Conservation (phyloP, 2,797 vertebrate genomes). For the Acipenser ruthenus region DNA sequence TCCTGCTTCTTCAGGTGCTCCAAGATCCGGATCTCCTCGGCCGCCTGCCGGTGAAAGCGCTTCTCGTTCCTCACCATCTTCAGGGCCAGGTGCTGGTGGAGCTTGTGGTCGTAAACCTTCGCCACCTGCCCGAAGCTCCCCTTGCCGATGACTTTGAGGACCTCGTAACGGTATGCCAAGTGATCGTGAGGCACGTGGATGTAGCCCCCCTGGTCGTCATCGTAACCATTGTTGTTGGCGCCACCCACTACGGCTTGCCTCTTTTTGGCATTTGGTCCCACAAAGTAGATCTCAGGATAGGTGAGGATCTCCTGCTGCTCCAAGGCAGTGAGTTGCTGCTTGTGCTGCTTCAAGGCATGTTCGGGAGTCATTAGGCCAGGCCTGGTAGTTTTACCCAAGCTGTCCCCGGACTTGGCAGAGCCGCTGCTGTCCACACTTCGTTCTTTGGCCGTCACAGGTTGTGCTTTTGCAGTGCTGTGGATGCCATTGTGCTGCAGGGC, state of each 20-base stretch:
- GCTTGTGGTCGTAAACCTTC: constrained; percentile 93
- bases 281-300: constrained; percentile 84
- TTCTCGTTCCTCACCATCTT: constrained; percentile 98
- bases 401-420: constrained; percentile 39
- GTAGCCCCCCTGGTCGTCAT: constrained; percentile 91
- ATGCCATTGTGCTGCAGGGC: constrained; percentile 59
- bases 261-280: constrained; percentile 92
- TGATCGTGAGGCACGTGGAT: constrained; percentile 90
- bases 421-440: constrained; percentile 63
- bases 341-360: constrained; percentile 83
- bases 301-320: constrained; percentile 85
- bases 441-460: constrained; percentile 64
- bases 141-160: constrained; percentile 94
- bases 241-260: constrained; percentile 78
- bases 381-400: constrained; percentile 53
- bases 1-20: constrained; percentile 95
- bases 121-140: constrained; percentile 97
- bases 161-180: constrained; percentile 90
- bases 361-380: constrained; percentile 69
- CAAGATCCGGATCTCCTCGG: constrained; percentile 92
- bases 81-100: constrained; percentile 87
- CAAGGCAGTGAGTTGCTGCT: constrained; percentile 74
- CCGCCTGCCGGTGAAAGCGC: constrained; percentile 89
- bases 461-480: constrained; percentile 52
- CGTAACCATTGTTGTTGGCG: constrained; percentile 86